Conservation (phyloP, 2,113 vertebrate genomes). For the Cyphomyrus discorhynchus region DNA sequence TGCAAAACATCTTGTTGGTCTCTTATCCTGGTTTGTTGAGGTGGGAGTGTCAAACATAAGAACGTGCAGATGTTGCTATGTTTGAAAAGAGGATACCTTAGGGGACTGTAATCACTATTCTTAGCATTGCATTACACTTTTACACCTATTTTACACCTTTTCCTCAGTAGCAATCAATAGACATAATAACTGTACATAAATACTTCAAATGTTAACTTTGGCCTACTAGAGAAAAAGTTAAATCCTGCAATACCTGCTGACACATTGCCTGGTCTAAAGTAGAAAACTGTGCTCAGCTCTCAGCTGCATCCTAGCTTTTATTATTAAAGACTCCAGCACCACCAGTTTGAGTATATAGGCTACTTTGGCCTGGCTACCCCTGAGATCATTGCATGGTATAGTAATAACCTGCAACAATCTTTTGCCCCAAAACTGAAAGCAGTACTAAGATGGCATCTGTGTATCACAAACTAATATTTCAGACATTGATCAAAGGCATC, state of each 20-base stretch:
- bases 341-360: neutral
- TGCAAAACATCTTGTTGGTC: neutral
- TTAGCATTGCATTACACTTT: neutral
- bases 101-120: neutral
- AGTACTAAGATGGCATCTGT: neutral
- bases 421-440: neutral
- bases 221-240: neutral
- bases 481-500: neutral
- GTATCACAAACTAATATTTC: neutral
- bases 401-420: neutral
- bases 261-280: neutral
- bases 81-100: neutral
- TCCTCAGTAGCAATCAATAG: neutral
- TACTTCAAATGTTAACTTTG: neutral
- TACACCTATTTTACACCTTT: neutral
- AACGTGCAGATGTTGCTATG: neutral
- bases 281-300: neutral
- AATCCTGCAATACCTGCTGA: neutral
- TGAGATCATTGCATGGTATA: neutral
- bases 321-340: neutral
- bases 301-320: neutral
- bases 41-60: neutral
- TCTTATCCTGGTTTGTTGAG: neutral
- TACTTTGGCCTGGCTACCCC: neutral
- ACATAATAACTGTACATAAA: neutral